Base-by-base conservation (phyloP, 2,113 vertebrate species). In the Plotosus lineatus region DNA sequence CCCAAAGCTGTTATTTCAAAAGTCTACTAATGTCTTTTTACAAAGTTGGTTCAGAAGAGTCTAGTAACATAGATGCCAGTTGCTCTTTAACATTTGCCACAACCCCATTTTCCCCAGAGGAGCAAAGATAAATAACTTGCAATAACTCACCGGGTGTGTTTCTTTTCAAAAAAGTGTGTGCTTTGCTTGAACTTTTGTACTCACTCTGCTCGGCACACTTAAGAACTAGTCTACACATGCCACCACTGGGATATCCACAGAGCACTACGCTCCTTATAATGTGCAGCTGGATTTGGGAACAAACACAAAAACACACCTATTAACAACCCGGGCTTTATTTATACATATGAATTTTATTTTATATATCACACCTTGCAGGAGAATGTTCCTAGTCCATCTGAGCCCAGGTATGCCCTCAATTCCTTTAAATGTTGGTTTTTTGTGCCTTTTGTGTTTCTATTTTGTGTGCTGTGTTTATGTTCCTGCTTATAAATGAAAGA, bases 121-220 rank as follows among this genome's bases (percentile, higher is more conserved):
- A 65, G 42, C 61, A 46, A 72, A 50, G 1, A 8, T 72, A 50
- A 33, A 44, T 61, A 66, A 28, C 46, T 56, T 44, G 58, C 58
- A 51, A 1, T 75, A 76, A 82, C 58, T 82, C 76, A 82, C 69
- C 4, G n/a, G 14, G 44, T 61, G 44, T 75, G 76, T 58, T 71
- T 77, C 19, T 75, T 36, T 61, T 76, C 26, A 55, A 48, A 60
- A 79, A 58, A 75, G 31, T 63, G 38, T 76, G 61, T 76, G 46
- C 80, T 79, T 79, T 76, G 58, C 68, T 77, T 40, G 3, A 31
- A 77, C 56, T 66, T 74, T 74, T 77, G 48, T 26, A 74, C 75
- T 48, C 63, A 61, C 61, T 61, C 53, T 71, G 40, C 78, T 50
- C 33, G 31, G 65, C 58, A 33, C 26, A 48, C 19, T 68, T 38